Evolutionary conservation across 2,797 vertebrate species (phyloP), one percentile per base, ranked within the genome.

Genomic region (Tangara arthus): DNA sequence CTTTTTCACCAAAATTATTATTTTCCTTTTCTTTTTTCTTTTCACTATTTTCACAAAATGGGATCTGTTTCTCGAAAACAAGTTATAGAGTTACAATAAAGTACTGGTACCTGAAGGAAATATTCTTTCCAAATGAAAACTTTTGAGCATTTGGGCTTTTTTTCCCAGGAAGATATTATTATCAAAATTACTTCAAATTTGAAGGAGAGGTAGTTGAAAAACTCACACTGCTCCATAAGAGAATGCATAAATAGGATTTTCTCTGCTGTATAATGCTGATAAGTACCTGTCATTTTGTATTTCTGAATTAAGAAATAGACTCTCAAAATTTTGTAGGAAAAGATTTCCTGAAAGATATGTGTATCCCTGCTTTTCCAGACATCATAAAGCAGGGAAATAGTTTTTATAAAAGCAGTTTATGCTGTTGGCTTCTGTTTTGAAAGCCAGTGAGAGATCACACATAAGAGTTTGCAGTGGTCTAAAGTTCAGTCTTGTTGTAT

Each of bases 401-500:
- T 30, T 60, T 89, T 53, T 47, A 12, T 15, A 60, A 17, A n/a
- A 76, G 9, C 35, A 39, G 41, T 52, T 85, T 50, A 18, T 35
- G 23, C 15, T 24, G 6, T 19, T 50, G 30, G 3, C 2, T 81
- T 64, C 18, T 71, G 5, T 63, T 90, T 68, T 60, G 34, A 59
- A 66, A 86, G 18, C 0, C 0, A 47, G 23, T 37, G 46, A 57
- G 32, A 63, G 23, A 56, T 27, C n/a, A 6, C 0, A 1, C 6
- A 2, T 15, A n/a, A 52, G 42, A 68, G 6, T 34, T 93, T 68
- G 4, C 34, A 47, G 0, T 35, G 16, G 32, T 49, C 24, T 42
- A 26, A 21, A 20, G 23, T 16, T 82, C 30, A 23, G 37, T 57
- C 59, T 26, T 22, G 20, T 57, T 68, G 11, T 53, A 44, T 52